Evolutionary conservation across 2,797 vertebrate genomes (phyloP).

Genomic region (Lemur catta): DNA sequence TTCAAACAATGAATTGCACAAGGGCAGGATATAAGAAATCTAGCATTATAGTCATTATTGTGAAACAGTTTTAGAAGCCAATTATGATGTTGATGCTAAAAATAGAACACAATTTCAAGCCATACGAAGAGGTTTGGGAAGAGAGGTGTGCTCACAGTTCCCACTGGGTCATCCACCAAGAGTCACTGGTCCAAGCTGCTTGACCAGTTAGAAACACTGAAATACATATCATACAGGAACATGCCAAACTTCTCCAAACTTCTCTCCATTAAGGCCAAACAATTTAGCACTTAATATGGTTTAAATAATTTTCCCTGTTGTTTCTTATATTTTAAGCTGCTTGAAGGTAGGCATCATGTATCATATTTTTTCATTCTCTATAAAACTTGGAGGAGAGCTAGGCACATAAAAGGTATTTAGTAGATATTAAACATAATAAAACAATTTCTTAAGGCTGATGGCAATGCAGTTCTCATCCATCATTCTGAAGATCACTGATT

Average conservation of each 20-base stretch:
- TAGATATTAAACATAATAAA: constrained; percentile 24
- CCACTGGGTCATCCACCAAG: neutral
- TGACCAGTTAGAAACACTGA: neutral
- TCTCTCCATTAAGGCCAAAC: neutral
- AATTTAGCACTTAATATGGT: neutral
- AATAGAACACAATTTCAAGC: neutral
- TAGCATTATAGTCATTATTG: neutral
- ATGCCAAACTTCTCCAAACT: neutral
- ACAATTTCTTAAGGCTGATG: neutral
- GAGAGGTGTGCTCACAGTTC: neutral
- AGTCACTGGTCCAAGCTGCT: neutral
- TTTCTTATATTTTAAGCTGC: neutral
- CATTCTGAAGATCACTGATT: neutral
- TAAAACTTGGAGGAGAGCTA: neutral
- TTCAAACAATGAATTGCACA: neutral
- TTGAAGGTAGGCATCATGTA: neutral
- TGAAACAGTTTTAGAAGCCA: neutral
- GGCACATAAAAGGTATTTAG: neutral
- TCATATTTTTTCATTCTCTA: neutral
- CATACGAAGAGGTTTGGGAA: neutral
- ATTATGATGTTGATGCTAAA: neutral
- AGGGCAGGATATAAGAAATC: neutral
- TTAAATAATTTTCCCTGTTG: neutral
- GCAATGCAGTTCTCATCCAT: neutral
- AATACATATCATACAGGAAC: neutral